phyloP scores from a whole-genome alignment of 2,113 vertebrate species.

The Dicaeum eximium region DNA sequence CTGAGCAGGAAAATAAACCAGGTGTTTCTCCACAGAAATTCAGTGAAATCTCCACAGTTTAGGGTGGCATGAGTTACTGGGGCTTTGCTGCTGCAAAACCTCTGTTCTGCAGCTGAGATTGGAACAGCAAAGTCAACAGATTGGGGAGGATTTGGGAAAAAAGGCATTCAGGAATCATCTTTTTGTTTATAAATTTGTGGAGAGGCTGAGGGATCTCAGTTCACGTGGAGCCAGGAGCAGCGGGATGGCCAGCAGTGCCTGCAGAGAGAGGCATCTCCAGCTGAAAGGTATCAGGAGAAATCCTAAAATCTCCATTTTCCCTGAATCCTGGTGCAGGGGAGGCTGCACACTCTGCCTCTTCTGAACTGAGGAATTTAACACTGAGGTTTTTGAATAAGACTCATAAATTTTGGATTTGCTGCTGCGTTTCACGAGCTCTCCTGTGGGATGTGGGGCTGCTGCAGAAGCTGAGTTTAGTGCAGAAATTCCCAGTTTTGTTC shows the following conservation, averaged over 20 bases:
- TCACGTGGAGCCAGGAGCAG: neutral
- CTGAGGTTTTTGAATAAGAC: neutral
- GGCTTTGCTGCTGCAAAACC: neutral
- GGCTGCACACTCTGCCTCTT: neutral
- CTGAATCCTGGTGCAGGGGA: neutral
- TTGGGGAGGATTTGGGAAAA: neutral
- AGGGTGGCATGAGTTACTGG: neutral
- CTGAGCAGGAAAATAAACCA: neutral
- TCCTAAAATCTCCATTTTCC: neutral
- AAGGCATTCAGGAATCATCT: neutral
- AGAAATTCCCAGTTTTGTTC: neutral
- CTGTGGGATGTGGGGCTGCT: neutral
- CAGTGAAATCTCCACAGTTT: fast-evolving
- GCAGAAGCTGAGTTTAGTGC: neutral
- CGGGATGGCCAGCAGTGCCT: fast-evolving
- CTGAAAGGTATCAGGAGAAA: neutral
- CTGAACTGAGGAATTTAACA: neutral
- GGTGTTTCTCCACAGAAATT: neutral
- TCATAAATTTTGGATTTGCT: neutral
- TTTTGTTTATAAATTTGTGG: neutral
- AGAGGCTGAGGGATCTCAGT: neutral
- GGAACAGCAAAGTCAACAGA: fast-evolving
- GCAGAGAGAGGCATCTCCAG: neutral
- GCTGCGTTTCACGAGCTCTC: neutral
- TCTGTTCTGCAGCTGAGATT: neutral